Base-by-base conservation (phyloP, 2,888 invertebrate genomes). In the Amphipyra berbera region DNA sequence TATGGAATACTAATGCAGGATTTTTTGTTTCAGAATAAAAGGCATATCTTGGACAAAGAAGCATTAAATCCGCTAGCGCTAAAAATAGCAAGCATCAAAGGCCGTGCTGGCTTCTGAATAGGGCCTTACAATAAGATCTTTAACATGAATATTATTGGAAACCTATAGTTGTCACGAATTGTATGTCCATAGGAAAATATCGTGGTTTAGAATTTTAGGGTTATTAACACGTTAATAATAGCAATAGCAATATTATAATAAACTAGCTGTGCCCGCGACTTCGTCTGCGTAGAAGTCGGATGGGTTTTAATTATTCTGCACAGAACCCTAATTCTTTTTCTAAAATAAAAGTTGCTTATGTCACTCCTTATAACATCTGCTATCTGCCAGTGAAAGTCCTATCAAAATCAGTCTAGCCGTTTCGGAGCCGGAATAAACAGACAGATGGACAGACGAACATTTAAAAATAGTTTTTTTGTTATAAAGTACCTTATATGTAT, bases 21-120 rank as follows among this genome's bases (percentile, higher is more conserved):
- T 61, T 59, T 71, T 72, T 85, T 79, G 67, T 88, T 89, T 49
- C 83, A 91, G 90, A 78, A 70, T 44, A 86, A 79, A 61, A 84
- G 78, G 63, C 50, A 64, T 38, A 68, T 67, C 4, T 72, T 75
- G 50, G 84, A 82, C 27, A 78, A 78, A 45, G 82, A 83, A 63
- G 83, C 79, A 33, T 65, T 84, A 12, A 88, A 88, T 57, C 87
- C 89, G 2, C 61, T 88, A 21, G 84, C 89, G 7, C 67, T 91
- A 30, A 91, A 89, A 79, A 90, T 91, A 38, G 82, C 81, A 14
- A 90, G 78, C 49, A 78, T 92, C 35, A 88, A 90, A 57, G 90
- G 91, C 30, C 85, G 86, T 35, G 86, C 79, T 60, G 87, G 84
- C 50, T 90, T 88, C 78, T 90, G 71, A 71, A 48, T 48, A 49